Evolutionary conservation across 2,797 vertebrate species (phyloP), one percentile per base, ranked within the genome.

Genomic region (Thamnophis elegans): DNA sequence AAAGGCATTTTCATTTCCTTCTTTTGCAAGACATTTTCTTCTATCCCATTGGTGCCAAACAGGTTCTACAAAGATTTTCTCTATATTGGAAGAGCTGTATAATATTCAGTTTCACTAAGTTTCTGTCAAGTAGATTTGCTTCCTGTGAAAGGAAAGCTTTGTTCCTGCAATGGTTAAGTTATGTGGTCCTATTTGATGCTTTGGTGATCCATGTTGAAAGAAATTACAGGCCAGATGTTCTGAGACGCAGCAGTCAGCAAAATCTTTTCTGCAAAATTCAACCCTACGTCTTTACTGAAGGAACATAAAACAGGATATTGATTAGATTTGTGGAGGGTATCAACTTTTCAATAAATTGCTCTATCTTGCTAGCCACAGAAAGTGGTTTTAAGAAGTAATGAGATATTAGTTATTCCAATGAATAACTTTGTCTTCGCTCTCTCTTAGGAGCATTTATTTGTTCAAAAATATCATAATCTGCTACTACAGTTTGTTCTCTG

Each of bases 171-270:
- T 93, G 93, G 68, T 16, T 93, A 36, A 58, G 86, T 85, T 93
- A 90, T 47, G 93, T 91, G 88, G 47, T 90, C 32, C 28, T n/a
- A n/a, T 88, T 51, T 92, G 90, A 92, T 90, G 92, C 59, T 89
- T 85, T 73, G 58, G 78, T 87, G 62, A 88, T 78, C 32, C 16
- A 53, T 78, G 78, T 55, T 90, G 59, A 32, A 94, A 87, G 65
- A 73, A 85, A 89, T 93, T 26, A 85, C 18, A 95, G 32, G n/a
- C 42, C 42, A 86, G 0, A 0, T 28, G 91, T 94, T 8, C 90
- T 85, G 65, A 13, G 0, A 32, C 73, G 91, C 5, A 91, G n/a
- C 51, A 60, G 89, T 18, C n/a, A 73, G 58, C 89, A 92, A 88
- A 82, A 26, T 4, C 22, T 32, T 54, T 93, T 91, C 89, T 91